Percentiles rank a stretch among this genome's conserved stretches.
phyloP scores from a whole-genome alignment of 2,113 vertebrate species.

The Rostratula benghalensis region DNA sequence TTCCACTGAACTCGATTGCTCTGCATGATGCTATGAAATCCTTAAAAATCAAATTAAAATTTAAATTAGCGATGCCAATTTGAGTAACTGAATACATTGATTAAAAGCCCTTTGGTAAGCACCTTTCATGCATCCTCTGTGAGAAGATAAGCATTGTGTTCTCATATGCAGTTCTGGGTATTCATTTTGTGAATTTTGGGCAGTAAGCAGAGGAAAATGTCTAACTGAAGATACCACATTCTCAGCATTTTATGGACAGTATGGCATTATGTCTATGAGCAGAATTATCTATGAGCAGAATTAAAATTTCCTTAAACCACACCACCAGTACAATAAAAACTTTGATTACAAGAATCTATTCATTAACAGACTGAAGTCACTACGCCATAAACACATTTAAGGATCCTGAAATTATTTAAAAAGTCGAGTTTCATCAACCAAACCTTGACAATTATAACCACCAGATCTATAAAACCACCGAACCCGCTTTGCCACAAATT shows the following conservation, averaged over 20 bases:
- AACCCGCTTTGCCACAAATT: not conserved
- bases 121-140: not conserved
- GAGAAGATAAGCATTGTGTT: not conserved
- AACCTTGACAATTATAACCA: not conserved
- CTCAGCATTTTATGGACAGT: not conserved
- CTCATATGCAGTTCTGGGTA: not conserved
- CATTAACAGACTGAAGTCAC: not conserved
- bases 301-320: not conserved
- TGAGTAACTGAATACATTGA: not conserved
- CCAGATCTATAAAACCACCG: not conserved
- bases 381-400: not conserved
- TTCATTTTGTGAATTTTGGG: not conserved
- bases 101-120: not conserved
- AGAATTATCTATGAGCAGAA: not conserved
- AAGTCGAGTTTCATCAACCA: not conserved
- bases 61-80: not conserved
- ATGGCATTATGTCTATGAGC: not conserved
- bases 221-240: not conserved
- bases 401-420: not conserved
- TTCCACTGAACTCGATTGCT: not conserved
- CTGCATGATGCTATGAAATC: not conserved
- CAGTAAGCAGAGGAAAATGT: not conserved
- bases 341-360: not conserved
- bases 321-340: not conserved
- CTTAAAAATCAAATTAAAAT: slow-evolving; percentile 12